phyloP scores from a whole-genome alignment of 2,113 vertebrate species.

The Calyptomena viridis region DNA sequence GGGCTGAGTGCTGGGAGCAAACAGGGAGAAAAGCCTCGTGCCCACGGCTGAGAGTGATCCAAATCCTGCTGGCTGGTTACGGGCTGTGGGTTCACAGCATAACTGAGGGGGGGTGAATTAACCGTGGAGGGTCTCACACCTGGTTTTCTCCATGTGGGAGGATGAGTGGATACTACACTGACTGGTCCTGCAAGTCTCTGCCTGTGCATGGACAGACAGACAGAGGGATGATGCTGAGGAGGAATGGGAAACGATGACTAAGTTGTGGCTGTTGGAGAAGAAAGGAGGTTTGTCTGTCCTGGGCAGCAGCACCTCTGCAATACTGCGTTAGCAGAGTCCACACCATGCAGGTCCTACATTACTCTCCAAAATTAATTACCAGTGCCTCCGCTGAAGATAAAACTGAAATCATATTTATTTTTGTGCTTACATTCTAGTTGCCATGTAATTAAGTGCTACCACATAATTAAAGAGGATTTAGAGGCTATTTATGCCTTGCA shows the following conservation, averaged over 20 bases:
- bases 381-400: not conserved
- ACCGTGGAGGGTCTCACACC: rapidly evolving
- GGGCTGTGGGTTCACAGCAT: not conserved
- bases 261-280: not conserved
- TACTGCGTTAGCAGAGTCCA: not conserved
- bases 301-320: not conserved
- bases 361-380: conserved; percentile 39
- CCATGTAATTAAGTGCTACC: conserved; percentile 44
- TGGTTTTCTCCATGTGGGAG: not conserved
- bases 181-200: not conserved
- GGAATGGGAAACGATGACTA: not conserved
- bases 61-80: rapidly evolving
- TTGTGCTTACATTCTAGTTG: conserved; percentile 46
- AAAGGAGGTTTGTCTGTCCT: not conserved
- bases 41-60: not conserved
- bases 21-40: not conserved
- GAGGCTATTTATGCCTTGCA: not conserved
- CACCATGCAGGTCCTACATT: not conserved
- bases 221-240: not conserved
- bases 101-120: not conserved
- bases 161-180: no score
- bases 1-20: not conserved
- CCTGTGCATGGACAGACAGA: not conserved
- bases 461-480: conserved; percentile 57
- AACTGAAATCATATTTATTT: conserved; percentile 50